Base-by-base conservation (phyloP, 2,113 vertebrate species). In the Gracilinanus agilis region DNA sequence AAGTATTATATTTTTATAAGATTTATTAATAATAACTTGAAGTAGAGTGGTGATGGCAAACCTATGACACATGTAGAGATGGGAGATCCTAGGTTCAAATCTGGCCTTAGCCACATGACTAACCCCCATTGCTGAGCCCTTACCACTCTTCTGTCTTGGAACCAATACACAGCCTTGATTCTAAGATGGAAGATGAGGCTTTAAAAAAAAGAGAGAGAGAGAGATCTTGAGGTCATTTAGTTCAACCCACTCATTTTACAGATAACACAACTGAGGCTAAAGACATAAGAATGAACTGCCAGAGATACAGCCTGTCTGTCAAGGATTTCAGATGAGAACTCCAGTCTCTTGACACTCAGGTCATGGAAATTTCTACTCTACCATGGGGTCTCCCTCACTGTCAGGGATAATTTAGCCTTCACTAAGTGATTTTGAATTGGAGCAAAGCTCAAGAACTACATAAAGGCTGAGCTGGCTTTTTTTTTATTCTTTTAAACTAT, bases 401-500 rank as follows among this genome's bases (percentile, higher is more conserved):
- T 90, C 93, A 90, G 55, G 95, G 91, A 3, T 3, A 24, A 75
- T 91, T 94, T 89, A 90, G 34, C 29, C 55, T 58, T 93, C 93
- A 94, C 92, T 93, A 94, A 89, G 21, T 56, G 89, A 24, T 55
- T 89, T 61, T 91, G 91, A 16, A 13, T 25, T 53, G 83, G 88
- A 56, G 12, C 67, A 29, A 54, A 44, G 90, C 44, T 95, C 92
- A 3, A 29, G 54, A 93, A 54, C 90, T 89, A 58, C 92, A 90
- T 88, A 53, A 93, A 94, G 88, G 96, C 97, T 94, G 96, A 97
- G 90, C 88, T 92, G 53, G 92, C 93, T 96, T 97, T 96, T 95
- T 96, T 92, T 94, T 97, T 93, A 83, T 40, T 90, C 96, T 96
- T 95, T 97, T 97, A 95, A 97, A 94, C 93, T 92, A 93, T 97